Evolutionary conservation across 1,140 invertebrate genomes (phyloP).

Genomic region (Leptinotarsa defecta): DNA sequence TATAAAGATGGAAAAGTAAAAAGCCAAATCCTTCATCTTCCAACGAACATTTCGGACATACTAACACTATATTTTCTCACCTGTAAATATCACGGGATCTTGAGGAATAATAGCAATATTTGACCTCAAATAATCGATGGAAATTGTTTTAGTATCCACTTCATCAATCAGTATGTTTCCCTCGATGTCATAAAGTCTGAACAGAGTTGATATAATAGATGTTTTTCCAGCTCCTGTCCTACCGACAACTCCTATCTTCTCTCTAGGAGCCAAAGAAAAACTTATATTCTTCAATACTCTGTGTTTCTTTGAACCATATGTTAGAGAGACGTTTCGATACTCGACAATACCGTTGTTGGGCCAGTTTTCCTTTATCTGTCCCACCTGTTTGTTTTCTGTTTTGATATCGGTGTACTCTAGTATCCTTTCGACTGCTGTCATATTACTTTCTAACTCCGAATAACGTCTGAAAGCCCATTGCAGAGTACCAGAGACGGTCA

Average conservation of each 20-base stretch:
- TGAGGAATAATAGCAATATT: conserved; percentile 69
- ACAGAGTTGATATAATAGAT: conserved; percentile 74
- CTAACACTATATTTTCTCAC: conserved; percentile 33
- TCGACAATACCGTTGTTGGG: conserved; percentile 71
- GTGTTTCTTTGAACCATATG: conserved; percentile 63
- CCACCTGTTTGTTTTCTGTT: conserved; percentile 59
- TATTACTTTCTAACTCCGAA: conserved; percentile 72
- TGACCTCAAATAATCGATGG: conserved; percentile 71
- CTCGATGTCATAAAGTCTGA: conserved; percentile 62
- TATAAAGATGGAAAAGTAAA: too few species aligned
- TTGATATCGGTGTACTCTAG: conserved; percentile 65
- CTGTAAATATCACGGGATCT: conserved; percentile 66
- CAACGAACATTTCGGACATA: neutral
- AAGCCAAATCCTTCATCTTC: neutral
- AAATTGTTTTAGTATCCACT: conserved; percentile 63
- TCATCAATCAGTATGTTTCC: conserved; percentile 65
- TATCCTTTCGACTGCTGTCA: conserved; percentile 79
- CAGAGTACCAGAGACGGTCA: conserved; percentile 47
- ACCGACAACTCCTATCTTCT: conserved; percentile 78
- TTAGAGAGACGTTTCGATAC: conserved; percentile 69
- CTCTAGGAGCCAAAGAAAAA: conserved; percentile 63
- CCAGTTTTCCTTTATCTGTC: conserved; percentile 64
- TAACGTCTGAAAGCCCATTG: conserved; percentile 68
- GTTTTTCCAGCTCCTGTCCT: conserved; percentile 85
- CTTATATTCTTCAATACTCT: conserved; percentile 75